These are phyloP conservation scores for Folsomia manolachei DNA, from an alignment of 2,888 invertebrate species.

Conservation along the genomic window DNA sequence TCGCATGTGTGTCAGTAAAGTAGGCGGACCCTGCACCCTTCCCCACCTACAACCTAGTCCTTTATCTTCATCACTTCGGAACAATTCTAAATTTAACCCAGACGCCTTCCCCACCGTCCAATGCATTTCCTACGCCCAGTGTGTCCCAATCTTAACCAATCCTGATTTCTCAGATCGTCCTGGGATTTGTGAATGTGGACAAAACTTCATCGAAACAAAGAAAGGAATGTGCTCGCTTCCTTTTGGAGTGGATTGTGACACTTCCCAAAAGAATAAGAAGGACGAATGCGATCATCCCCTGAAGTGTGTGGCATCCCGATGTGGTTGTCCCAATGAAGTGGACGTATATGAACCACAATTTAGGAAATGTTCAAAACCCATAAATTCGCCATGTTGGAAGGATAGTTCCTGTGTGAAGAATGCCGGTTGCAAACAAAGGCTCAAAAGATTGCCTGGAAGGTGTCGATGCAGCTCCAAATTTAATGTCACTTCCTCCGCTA, in stretches of 20 bases:
- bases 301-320: conserved; percentile 33
- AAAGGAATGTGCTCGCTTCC: conserved; percentile 26
- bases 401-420: conserved; percentile 29
- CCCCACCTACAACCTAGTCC: not conserved
- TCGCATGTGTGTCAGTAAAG: conserved; percentile 31
- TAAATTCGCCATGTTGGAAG: conserved; percentile 36
- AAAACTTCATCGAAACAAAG: conserved; percentile 33
- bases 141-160: conserved; percentile 18
- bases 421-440: conserved; percentile 25
- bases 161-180: not conserved
- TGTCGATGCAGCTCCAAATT: conserved; percentile 35
- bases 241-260: conserved; percentile 33
- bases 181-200: conserved; percentile 31
- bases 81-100: conserved; percentile 13
- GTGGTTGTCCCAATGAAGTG: conserved; percentile 34
- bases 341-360: conserved; percentile 33
- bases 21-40: conserved; percentile 38
- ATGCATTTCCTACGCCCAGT: conserved; percentile 40
- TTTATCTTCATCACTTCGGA: conserved; percentile 5
- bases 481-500: conserved; percentile 22
- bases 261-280: conserved; percentile 32
- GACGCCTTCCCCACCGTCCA: not conserved
- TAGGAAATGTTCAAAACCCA: conserved; percentile 29
- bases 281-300: conserved; percentile 36
- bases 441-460: conserved; percentile 35